Evolutionary conservation across 2,797 vertebrate species (phyloP), one percentile per base, ranked within the genome.

Genomic region (Lindbergichthys nudifrons): DNA sequence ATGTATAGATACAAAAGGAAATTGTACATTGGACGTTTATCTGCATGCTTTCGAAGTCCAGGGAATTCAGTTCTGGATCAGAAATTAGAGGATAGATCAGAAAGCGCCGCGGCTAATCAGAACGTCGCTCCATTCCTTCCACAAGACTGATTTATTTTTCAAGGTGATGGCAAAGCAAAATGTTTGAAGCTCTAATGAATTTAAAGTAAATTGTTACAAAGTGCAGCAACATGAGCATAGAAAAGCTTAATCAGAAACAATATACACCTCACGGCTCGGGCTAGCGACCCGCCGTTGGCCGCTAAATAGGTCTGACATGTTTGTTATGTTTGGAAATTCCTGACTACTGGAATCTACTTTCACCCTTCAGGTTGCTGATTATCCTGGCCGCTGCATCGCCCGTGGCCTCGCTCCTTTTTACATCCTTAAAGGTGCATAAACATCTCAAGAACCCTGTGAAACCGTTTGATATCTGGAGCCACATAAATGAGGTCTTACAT

Each of bases 281-380:
- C 81, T 62, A 58, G 80, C 65, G 80, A 87, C 85, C 88, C 59
- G 80, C 77, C 76, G 18, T 79, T 77, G 80, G 78, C 81, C 79
- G 82, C 82, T 91, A 91, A 94, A 91, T 81, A 86, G 74, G 66
- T 85, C 88, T 92, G 92, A 92, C 91, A 89, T 93, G 93, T 95
- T 95, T 95, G 91, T 94, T 95, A 92, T 95, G 82, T 68, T 94
- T 91, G 69, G 79, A 86, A 90, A 93, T 91, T 92, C 91, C 83
- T 82, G 89, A 94, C 93, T 94, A 94, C 94, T 94, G 93, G 93
- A 95, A 93, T 89, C 90, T 90, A 84, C 92, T 87, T 88, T 92
- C 85, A 84, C 81, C 86, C 80, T 84, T 90, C 87, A 87, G 79
- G 80, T 91, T 79, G 73, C 81, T 78, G 76, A 85, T 84, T 92